phyloP scores from a whole-genome alignment of 2,113 vertebrate species.

The Prunella fulvescens region DNA sequence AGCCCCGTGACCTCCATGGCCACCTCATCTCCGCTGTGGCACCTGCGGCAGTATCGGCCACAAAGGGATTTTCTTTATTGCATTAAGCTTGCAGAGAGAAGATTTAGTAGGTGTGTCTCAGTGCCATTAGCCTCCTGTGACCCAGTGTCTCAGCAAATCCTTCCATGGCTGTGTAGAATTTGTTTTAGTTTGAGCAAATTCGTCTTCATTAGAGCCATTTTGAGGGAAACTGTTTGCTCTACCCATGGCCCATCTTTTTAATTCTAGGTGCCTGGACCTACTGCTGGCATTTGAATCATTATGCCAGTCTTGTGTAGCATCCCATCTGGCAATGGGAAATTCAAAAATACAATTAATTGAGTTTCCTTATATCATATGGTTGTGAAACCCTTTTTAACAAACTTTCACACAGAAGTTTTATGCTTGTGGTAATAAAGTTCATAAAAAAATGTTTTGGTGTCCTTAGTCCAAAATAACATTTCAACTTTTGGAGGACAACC shows the following conservation, averaged over 20 bases:
- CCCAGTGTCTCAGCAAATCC: constrained; percentile 5
- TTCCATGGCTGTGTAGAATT: not conserved
- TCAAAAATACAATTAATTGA: not conserved
- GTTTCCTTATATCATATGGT: not conserved
- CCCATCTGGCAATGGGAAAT: not conserved
- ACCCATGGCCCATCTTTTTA: not conserved
- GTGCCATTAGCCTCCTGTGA: constrained; percentile 24
- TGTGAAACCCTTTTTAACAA: not conserved
- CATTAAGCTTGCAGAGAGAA: constrained; percentile 38
- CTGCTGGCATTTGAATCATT: not conserved
- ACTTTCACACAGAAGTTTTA: not conserved
- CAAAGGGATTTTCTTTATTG: constrained; percentile 46
- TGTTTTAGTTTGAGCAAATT: not conserved
- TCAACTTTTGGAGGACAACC: not conserved
- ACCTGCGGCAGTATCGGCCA: not conserved
- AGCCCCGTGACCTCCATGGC: not conserved
- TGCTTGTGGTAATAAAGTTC: not conserved
- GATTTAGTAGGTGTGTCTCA: constrained; percentile 28
- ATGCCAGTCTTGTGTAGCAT: not conserved
- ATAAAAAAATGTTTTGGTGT: not conserved
- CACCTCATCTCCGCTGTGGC: fast-evolving
- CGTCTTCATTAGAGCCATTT: not conserved
- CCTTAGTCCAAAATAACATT: not conserved
- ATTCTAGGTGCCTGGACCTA: not conserved
- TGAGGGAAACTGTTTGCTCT: not conserved